These are phyloP conservation scores for Lypha dubia DNA, from an alignment of 2,888 invertebrate species.

Conservation along the genomic window DNA sequence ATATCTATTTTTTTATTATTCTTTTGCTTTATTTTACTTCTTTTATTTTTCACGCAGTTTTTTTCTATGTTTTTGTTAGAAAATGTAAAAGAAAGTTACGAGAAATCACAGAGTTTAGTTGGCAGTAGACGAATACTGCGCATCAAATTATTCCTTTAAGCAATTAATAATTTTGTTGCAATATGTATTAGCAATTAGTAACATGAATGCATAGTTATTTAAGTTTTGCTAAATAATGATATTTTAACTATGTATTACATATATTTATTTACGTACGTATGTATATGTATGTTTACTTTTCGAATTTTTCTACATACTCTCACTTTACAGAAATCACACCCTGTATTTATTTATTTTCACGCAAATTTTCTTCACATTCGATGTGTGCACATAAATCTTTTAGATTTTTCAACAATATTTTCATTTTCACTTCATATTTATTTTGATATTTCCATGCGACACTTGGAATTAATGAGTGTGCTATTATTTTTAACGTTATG, in stretches of 20 bases:
- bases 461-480: neutral
- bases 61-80: neutral
- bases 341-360: slow-evolving; percentile 20
- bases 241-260: neutral
- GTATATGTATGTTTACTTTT: too few species aligned
- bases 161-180: slow-evolving; percentile 2
- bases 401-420: neutral
- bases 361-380: slow-evolving; percentile 26
- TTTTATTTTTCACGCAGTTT: slow-evolving; percentile 24
- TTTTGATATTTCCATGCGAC: neutral
- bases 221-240: neutral
- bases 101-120: slow-evolving; percentile 22
- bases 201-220: neutral
- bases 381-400: neutral
- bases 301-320: too few species aligned
- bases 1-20: slow-evolving; percentile 4
- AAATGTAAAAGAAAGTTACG: slow-evolving; percentile 10
- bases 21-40: neutral
- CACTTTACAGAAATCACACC: slow-evolving; percentile 33
- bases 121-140: slow-evolving; percentile 13
- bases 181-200: neutral
- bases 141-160: slow-evolving; percentile 5
- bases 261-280: too few species aligned
- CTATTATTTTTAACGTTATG: neutral
- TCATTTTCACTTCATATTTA: slow-evolving; percentile 7